Percentiles rank a stretch among this genome's conserved stretches.
phyloP scores from a whole-genome alignment of 2,113 vertebrate species.

The Aplodontia rufa region DNA sequence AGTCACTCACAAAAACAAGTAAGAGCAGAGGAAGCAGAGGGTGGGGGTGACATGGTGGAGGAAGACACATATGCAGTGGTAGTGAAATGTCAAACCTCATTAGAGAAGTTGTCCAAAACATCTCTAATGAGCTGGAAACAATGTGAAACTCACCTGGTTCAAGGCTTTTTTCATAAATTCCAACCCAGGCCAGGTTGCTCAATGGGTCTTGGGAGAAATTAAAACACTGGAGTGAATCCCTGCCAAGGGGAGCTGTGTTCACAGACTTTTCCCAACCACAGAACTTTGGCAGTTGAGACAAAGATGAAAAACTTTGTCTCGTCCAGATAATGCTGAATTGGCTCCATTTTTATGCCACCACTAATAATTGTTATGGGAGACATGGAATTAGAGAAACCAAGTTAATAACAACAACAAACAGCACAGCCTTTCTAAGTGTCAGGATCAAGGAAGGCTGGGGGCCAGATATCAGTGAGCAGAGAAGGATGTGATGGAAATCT shows the following conservation, averaged over 20 bases:
- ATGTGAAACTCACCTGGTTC: conserved; percentile 72
- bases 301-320: neutral
- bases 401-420: neutral
- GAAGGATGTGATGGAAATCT: conserved; percentile 72
- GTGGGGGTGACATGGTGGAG: neutral
- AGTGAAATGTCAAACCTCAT: conserved; percentile 75
- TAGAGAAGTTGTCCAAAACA: conserved; percentile 77
- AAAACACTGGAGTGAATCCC: conserved; percentile 64
- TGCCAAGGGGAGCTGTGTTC: conserved; percentile 69
- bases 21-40: neutral
- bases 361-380: neutral
- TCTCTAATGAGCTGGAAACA: conserved; percentile 79
- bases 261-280: conserved; percentile 22
- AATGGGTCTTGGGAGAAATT: conserved; percentile 76
- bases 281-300: conserved; percentile 43
- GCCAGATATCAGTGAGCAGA: conserved; percentile 69
- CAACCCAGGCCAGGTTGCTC: conserved; percentile 77
- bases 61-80: conserved; percentile 60
- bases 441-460: conserved; percentile 63
- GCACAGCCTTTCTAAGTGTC: conserved; percentile 43
- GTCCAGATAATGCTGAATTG: neutral
- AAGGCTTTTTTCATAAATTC: conserved; percentile 72
- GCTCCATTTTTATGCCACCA: neutral
- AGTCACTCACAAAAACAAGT: conserved; percentile 32
- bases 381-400: neutral